phyloP scores from a whole-genome alignment of 2,888 invertebrate species.

The Fragum whitleyi region DNA sequence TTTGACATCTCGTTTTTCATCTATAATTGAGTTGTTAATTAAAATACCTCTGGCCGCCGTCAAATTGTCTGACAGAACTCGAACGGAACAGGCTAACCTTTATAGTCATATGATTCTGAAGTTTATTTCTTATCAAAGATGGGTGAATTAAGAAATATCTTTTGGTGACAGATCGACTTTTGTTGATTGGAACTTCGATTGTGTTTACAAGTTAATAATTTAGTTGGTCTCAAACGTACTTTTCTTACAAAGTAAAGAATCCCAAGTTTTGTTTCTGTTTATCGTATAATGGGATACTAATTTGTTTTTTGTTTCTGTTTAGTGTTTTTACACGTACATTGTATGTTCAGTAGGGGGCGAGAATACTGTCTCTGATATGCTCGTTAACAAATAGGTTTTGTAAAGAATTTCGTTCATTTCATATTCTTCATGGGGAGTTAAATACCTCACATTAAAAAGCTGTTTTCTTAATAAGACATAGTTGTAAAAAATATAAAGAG shows the following conservation, averaged over 20 bases:
- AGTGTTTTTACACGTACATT: no score
- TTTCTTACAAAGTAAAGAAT: no score
- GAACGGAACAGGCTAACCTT: not conserved
- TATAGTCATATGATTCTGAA: not conserved
- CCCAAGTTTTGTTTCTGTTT: no score
- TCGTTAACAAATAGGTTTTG: not conserved
- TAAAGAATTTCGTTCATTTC: not conserved
- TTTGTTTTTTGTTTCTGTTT: no score
- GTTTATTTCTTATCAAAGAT: no score
- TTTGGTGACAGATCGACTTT: no score
- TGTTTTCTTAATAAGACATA: constrained; percentile 2
- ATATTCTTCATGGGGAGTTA: not conserved
- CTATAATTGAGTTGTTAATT: constrained; percentile 17
- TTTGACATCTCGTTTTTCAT: constrained; percentile 26
- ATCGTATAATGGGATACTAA: no score
- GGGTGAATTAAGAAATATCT: no score
- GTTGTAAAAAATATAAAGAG: not conserved
- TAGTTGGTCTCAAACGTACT: no score
- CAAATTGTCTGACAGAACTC: constrained; percentile 2
- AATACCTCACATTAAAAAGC: not conserved
- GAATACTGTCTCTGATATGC: not conserved
- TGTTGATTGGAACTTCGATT: no score
- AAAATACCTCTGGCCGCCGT: constrained; percentile 18
- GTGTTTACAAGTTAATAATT: no score
- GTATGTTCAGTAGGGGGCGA: not conserved